phyloP scores from a whole-genome alignment of 2,113 vertebrate species.

The Tyrannus savana region DNA sequence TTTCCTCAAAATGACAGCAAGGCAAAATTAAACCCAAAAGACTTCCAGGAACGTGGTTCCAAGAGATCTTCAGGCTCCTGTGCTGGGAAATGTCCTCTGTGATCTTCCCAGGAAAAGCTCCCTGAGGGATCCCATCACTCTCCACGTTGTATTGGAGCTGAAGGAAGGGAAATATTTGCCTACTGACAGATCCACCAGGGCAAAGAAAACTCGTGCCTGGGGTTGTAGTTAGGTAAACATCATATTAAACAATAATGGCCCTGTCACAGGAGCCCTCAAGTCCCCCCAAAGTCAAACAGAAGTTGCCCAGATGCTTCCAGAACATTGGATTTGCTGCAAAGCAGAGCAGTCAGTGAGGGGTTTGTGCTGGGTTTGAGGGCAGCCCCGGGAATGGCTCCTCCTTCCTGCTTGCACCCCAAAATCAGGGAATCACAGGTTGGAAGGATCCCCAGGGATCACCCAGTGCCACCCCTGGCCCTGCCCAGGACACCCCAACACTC shows the following conservation, averaged over 20 bases:
- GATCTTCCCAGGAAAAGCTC: neutral
- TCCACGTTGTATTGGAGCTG: neutral
- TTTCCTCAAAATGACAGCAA: neutral
- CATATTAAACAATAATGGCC: neutral
- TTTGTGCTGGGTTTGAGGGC: neutral
- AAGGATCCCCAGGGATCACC: neutral
- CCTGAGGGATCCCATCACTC: conserved; percentile 7
- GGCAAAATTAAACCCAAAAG: neutral
- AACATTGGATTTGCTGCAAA: neutral
- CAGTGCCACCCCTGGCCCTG: neutral
- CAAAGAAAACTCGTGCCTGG: neutral
- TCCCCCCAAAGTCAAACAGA: neutral
- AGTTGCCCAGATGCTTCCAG: neutral
- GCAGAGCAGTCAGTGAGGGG: neutral
- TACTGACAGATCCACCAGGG: conserved; percentile 3
- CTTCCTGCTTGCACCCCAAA: neutral
- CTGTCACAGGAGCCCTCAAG: fast-evolving
- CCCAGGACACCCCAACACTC: neutral
- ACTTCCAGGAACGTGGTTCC: neutral
- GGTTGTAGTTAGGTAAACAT: neutral
- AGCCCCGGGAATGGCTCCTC: neutral
- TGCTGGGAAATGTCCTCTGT: neutral
- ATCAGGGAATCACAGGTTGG: neutral
- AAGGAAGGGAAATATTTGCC: neutral
- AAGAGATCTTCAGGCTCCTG: neutral